These are phyloP conservation scores for Peromyscus melanophrys DNA, from an alignment of 2,797 vertebrate genomes.

Conservation along the genomic window DNA sequence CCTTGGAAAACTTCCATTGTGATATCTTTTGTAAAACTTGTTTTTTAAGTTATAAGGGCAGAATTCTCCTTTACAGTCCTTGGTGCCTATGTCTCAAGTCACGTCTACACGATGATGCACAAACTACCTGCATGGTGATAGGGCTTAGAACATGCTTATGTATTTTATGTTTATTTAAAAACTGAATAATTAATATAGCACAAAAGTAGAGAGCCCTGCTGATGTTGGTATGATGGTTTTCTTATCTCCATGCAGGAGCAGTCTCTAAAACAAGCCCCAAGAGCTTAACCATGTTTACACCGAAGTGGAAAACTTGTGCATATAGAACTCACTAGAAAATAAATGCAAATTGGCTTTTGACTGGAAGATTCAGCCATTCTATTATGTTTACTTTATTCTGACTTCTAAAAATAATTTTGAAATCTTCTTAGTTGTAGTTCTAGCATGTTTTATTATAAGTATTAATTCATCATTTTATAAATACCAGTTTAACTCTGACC, in stretches of 20 bases:
- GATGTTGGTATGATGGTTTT: background rate
- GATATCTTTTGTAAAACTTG: constrained; percentile 60
- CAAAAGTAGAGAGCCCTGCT: background rate
- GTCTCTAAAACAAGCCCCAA: too few species aligned
- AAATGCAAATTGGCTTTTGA: background rate
- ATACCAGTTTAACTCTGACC: background rate
- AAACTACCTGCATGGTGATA: background rate
- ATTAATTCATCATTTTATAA: background rate
- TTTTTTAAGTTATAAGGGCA: constrained; percentile 66
- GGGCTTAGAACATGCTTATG: background rate
- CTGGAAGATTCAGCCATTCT: background rate
- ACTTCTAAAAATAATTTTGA: background rate
- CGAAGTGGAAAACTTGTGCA: too few species aligned
- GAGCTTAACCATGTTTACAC: background rate
- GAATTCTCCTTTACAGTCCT: constrained; percentile 58
- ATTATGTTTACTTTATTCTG: background rate
- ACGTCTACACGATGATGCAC: constrained; percentile 5
- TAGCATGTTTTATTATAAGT: background rate
- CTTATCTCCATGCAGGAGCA: background rate
- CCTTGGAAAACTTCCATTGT: constrained; percentile 79
- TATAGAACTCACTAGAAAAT: background rate
- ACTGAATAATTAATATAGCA: background rate
- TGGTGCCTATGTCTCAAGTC: background rate
- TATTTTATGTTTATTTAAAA: constrained; percentile 17
- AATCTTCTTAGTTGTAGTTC: background rate